A percentile compares a stretch with the other conserved stretches of the same genome.
These are phyloP conservation scores for Corythaixoides concolor DNA, from an alignment of 2,113 vertebrate genomes.

Conservation along the genomic window DNA sequence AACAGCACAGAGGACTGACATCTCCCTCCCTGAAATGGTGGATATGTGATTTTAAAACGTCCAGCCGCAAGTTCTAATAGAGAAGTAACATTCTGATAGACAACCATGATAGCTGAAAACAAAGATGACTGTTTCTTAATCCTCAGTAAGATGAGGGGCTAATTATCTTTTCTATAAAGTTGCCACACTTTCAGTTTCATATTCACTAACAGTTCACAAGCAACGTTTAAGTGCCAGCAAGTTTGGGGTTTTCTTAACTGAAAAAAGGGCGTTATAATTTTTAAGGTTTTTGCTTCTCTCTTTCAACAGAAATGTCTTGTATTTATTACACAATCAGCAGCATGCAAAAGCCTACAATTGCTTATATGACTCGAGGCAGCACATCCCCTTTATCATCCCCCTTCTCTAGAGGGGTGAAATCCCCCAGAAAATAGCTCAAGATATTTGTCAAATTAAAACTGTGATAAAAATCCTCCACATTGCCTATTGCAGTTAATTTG, in stretches of 20 bases:
- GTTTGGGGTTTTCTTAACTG: neutral
- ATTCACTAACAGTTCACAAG: neutral
- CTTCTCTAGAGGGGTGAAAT: neutral
- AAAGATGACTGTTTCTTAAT: neutral
- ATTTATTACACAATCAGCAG: neutral
- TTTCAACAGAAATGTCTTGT: neutral
- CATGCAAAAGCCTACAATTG: neutral
- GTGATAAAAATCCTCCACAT: neutral
- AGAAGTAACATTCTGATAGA: neutral
- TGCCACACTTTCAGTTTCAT: neutral
- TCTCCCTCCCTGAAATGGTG: neutral
- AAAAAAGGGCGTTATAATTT: neutral
- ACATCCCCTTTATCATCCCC: neutral
- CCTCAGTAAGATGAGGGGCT: neutral
- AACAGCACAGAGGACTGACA: neutral
- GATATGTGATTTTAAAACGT: neutral
- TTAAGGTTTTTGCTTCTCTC: neutral
- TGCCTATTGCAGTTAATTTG: too few species aligned
- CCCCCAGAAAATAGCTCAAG: neutral
- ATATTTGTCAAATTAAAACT: neutral
- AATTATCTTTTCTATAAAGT: neutral
- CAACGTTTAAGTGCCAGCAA: neutral
- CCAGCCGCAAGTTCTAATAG: neutral
- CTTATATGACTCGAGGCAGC: neutral
- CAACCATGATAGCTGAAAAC: neutral